Conservation (phyloP, 2,113 vertebrate species). For the Tenrec ecaudatus region DNA sequence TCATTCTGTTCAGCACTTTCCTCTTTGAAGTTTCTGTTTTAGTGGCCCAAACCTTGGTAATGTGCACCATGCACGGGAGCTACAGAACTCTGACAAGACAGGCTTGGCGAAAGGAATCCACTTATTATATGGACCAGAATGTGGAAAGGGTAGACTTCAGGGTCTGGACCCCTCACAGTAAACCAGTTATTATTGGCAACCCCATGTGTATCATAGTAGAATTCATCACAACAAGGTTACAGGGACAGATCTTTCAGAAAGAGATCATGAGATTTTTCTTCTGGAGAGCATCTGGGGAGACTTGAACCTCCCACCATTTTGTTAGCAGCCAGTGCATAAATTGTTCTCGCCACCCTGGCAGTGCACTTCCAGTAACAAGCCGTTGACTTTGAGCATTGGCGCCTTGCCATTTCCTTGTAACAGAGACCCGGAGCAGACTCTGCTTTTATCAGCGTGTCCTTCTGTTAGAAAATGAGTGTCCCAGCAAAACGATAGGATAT, state of each 20-base stretch:
- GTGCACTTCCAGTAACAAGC: too few relatives aligned
- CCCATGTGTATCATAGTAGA: neutral
- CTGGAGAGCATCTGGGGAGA: neutral
- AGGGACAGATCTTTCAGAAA: neutral
- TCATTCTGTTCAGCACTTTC: neutral
- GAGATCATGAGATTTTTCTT: neutral
- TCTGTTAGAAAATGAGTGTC: neutral
- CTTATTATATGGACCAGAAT: neutral
- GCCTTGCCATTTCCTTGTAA: neutral
- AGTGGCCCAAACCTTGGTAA: neutral
- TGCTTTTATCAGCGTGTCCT: neutral
- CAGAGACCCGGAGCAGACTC: neutral
- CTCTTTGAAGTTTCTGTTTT: neutral
- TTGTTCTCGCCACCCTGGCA: neutral
- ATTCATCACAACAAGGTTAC: neutral
- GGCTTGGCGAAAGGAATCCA: neutral
- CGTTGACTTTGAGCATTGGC: neutral
- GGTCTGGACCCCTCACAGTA: neutral
- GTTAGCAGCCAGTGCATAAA: neutral
- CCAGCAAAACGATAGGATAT: constrained; percentile 21
- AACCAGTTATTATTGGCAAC: neutral
- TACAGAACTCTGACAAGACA: neutral
- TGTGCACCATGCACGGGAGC: neutral
- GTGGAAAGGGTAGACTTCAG: neutral
- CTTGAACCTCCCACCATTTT: neutral